phyloP scores from a whole-genome alignment of 2,888 invertebrate genomes.

The Perizoma flavofasciatum region DNA sequence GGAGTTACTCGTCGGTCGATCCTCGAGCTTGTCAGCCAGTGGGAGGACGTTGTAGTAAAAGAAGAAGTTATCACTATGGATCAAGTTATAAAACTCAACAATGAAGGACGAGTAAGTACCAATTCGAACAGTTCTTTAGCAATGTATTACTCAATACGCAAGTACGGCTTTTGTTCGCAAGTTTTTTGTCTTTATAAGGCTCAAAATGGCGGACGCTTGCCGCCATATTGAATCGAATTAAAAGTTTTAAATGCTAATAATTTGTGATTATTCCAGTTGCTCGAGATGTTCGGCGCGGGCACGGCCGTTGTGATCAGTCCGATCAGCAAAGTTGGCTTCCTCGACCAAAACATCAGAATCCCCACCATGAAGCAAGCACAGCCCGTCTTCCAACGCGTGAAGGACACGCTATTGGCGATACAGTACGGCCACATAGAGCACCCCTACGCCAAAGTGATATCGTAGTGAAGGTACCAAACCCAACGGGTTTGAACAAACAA shows the following conservation, averaged over 20 bases:
- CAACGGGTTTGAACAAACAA: constrained; percentile 1
- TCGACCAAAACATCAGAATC: constrained; percentile 86
- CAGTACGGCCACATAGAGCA: constrained; percentile 94
- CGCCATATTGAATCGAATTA: not conserved
- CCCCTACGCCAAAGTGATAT: constrained; percentile 87
- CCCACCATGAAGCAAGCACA: constrained; percentile 89
- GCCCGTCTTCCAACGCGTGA: constrained; percentile 89
- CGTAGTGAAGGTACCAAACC: constrained; percentile 52
- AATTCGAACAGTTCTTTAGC: not conserved
- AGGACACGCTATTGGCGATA: constrained; percentile 92
- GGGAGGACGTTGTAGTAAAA: constrained; percentile 93
- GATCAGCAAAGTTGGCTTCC: constrained; percentile 92
- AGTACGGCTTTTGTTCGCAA: too few relatives aligned
- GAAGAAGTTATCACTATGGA: constrained; percentile 94
- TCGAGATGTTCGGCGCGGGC: constrained; percentile 99
- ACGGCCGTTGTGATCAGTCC: constrained; percentile 98
- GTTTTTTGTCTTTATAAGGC: not conserved
- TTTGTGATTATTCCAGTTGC: constrained; percentile 85
- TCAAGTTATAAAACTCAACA: constrained; percentile 88
- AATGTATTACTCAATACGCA: too few relatives aligned
- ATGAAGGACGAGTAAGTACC: constrained; percentile 91
- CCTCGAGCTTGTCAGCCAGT: constrained; percentile 90
- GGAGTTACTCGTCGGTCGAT: constrained; percentile 97
- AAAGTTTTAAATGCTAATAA: not conserved
- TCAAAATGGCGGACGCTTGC: constrained; percentile 4